phyloP scores from a whole-genome alignment of 1,140 invertebrate species.

The Hyles euphorbiae region DNA sequence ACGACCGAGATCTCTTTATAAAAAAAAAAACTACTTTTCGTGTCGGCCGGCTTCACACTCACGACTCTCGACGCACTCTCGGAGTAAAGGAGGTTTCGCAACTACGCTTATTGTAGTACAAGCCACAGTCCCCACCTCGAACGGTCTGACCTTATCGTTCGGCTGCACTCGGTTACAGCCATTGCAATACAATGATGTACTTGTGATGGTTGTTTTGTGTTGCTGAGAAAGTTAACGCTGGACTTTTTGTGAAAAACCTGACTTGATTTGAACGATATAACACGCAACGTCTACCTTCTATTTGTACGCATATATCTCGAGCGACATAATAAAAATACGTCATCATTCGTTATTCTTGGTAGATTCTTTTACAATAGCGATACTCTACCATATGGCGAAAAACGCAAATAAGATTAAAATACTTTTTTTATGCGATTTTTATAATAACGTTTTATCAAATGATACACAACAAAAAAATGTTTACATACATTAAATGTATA shows the following conservation, averaged over 20 bases:
- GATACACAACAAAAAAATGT: too few species aligned
- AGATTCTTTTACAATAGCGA: too few species aligned
- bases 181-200: slow-evolving; percentile 37
- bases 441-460: too few species aligned
- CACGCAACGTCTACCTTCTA: too few species aligned
- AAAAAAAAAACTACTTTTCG: slow-evolving; percentile 41
- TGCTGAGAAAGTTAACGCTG: neutral
- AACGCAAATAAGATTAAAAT: too few species aligned
- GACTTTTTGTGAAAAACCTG: slow-evolving; percentile 4
- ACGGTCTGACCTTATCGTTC: slow-evolving; percentile 64
- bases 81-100: slow-evolving; percentile 38
- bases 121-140: slow-evolving; percentile 41
- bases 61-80: too few species aligned
- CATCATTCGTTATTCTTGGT: too few species aligned
- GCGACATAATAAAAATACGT: too few species aligned
- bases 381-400: too few species aligned
- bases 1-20: slow-evolving; percentile 41
- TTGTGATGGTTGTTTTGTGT: slow-evolving; percentile 18
- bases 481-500: too few species aligned
- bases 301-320: too few species aligned
- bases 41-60: neutral
- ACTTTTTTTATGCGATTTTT: too few species aligned
- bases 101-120: slow-evolving; percentile 39
- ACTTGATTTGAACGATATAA: neutral
- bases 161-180: slow-evolving; percentile 55